A percentile compares a stretch with the other conserved stretches of the same genome.
phyloP scores from a whole-genome alignment of 2,888 invertebrate genomes.

The Glaucopsyche alexis region DNA sequence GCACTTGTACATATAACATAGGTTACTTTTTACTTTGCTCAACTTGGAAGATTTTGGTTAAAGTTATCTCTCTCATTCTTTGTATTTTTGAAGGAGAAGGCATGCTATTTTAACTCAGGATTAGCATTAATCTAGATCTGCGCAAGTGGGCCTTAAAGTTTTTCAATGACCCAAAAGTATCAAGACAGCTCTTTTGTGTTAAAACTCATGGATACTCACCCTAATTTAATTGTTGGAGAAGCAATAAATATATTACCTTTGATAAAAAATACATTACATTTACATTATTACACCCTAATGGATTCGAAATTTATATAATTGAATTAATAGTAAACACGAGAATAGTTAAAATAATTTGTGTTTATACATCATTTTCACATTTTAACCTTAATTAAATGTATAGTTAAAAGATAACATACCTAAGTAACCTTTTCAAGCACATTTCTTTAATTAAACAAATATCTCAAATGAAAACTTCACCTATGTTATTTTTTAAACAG shows the following conservation, averaged over 20 bases:
- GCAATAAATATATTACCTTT: constrained; percentile 11
- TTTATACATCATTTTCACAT: not conserved
- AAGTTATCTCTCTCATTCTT: too few relatives aligned
- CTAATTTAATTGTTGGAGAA: not conserved
- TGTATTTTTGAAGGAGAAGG: too few relatives aligned
- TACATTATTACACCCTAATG: constrained; percentile 11
- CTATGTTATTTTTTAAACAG: too few relatives aligned
- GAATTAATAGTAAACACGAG: constrained; percentile 9
- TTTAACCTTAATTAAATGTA: not conserved
- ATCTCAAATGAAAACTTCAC: too few relatives aligned
- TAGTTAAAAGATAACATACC: not conserved
- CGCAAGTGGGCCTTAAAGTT: too few relatives aligned
- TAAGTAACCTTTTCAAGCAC: not conserved
- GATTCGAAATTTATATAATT: not conserved
- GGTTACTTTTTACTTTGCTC: too few relatives aligned
- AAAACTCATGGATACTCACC: not conserved
- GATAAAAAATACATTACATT: constrained; percentile 18
- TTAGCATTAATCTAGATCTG: too few relatives aligned
- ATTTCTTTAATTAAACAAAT: too few relatives aligned
- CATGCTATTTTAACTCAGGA: too few relatives aligned
- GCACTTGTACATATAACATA: too few relatives aligned
- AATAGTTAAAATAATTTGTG: not conserved
- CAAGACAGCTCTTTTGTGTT: not conserved
- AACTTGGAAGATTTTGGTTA: too few relatives aligned
- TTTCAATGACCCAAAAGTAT: too few relatives aligned